Evolutionary conservation across 2,797 vertebrate genomes (phyloP).

Genomic region (Cottoperca gobio): DNA sequence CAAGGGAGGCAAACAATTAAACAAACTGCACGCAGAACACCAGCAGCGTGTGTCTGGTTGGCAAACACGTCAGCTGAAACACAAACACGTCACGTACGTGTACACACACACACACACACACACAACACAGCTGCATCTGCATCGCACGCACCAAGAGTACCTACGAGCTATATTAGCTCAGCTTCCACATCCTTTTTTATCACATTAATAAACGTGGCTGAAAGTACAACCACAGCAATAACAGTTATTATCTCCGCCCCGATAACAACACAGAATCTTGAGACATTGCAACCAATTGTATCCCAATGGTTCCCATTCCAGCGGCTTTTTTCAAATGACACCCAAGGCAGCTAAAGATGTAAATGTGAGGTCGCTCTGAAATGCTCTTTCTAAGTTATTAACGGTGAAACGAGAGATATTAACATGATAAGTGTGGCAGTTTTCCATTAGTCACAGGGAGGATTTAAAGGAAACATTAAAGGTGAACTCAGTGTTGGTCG

Average conservation of each 20-base stretch:
- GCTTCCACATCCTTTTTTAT: not conserved
- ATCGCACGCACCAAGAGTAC: constrained; percentile 19
- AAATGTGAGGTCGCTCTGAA: constrained; percentile 19
- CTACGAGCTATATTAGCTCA: not conserved
- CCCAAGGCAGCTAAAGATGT: not conserved
- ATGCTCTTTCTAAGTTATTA: too few species aligned
- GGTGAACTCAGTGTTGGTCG: too few species aligned
- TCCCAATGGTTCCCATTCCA: constrained; percentile 26
- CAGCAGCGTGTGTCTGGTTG: constrained; percentile 41
- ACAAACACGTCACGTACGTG: constrained; percentile 6
- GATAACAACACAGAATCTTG: constrained; percentile 23
- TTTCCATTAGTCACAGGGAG: not conserved
- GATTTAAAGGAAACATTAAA: too few species aligned
- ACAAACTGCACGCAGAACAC: constrained; percentile 49
- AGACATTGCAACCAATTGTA: constrained; percentile 35
- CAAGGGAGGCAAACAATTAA: constrained; percentile 63
- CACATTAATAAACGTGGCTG: not conserved
- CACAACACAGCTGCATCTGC: not conserved
- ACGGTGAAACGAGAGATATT: constrained; percentile 18
- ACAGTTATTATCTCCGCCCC: constrained; percentile 20
- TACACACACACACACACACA: too few species aligned
- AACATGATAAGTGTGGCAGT: not conserved
- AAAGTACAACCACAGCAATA: constrained; percentile 15
- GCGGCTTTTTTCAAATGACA: not conserved
- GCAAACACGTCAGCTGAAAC: constrained; percentile 33